Base-by-base conservation (phyloP, 2,113 vertebrate genomes). In the Gorsachius goisagi region DNA sequence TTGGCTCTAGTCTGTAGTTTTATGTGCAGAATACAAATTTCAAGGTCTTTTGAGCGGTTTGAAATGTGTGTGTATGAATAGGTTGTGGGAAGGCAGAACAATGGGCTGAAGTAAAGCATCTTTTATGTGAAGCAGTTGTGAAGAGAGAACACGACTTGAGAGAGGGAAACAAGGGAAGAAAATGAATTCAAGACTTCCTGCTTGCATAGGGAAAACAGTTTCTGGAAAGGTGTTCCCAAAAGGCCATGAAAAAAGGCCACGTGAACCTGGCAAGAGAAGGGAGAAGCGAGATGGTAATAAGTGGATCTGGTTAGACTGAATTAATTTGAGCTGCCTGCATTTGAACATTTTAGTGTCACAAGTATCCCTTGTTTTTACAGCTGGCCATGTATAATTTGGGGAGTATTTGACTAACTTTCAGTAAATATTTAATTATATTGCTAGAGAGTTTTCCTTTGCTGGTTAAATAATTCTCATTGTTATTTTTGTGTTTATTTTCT, bases 1-100 rank as follows among this genome's bases (percentile, higher is more conserved):
- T 33, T 94, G 74, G 68, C 87, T 96, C 67, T 69, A 88, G 88
- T 66, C 89, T 85, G 87, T 62, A 66, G 94, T 76, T 85, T 76
- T 90, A 83, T 77, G 81, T 93, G 71, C 75, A 83, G 96, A 96
- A 96, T 96, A 97, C 96, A 96, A 93, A 96, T 97, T 83, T 89
- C 85, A 64, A 30, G 78, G 73, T 87, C 96, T 88, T 96, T 96
- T 96, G 85, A 96, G 55, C 78, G 58, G 82, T 76, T 62, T 88
- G 73, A 93, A 96, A 91, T 93, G 93, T 77, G 79, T 80, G 81
- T 50, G 28, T 80, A 26, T 97, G 89, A 96, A 94, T 96, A 93
- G 95, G 63, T 79, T 93, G 93, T 93, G 93, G 93, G 90, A 94
- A 82, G 84, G 85, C 74, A 9, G 90, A 96, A 96, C 85, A 96